These are phyloP conservation scores for Leucophenga varia DNA, from an alignment of 1,140 invertebrate genomes.

Conservation along the genomic window DNA sequence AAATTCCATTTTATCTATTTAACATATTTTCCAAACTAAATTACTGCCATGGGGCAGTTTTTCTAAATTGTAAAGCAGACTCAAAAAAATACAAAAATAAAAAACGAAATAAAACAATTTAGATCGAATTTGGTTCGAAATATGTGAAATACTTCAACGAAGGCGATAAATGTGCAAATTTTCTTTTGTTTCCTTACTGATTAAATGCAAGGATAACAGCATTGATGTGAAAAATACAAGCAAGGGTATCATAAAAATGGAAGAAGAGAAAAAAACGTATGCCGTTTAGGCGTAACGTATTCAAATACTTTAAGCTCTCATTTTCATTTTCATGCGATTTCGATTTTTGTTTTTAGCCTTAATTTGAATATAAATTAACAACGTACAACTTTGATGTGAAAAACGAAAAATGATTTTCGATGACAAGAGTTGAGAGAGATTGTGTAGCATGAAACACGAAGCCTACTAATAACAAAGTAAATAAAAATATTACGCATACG, in stretches of 20 bases:
- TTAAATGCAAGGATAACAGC: conserved; percentile 37
- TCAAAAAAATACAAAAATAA: conserved; percentile 4
- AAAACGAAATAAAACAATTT: conserved; percentile 40
- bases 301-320: too few species aligned
- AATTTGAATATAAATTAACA: conserved; percentile 45
- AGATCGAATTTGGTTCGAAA: conserved; percentile 26
- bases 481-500: conserved; percentile 29
- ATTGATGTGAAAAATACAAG: too few species aligned
- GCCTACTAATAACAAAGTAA: conserved; percentile 43
- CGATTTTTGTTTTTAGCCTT: conserved; percentile 47
- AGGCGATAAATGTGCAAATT: conserved; percentile 44
- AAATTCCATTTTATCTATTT: conserved; percentile 31
- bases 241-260: too few species aligned
- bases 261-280: too few species aligned
- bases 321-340: too few species aligned
- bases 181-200: conserved; percentile 23
- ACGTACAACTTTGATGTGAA: conserved; percentile 10
- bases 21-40: conserved; percentile 24
- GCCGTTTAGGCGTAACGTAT: too few species aligned
- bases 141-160: too few species aligned
- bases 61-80: too few species aligned
- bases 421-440: too few species aligned
- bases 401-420: too few species aligned
- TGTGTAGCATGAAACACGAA: too few species aligned
- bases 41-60: too few species aligned